These are phyloP conservation scores for Hormaphis cornu DNA, from an alignment of 1,140 invertebrate genomes.

Conservation along the genomic window DNA sequence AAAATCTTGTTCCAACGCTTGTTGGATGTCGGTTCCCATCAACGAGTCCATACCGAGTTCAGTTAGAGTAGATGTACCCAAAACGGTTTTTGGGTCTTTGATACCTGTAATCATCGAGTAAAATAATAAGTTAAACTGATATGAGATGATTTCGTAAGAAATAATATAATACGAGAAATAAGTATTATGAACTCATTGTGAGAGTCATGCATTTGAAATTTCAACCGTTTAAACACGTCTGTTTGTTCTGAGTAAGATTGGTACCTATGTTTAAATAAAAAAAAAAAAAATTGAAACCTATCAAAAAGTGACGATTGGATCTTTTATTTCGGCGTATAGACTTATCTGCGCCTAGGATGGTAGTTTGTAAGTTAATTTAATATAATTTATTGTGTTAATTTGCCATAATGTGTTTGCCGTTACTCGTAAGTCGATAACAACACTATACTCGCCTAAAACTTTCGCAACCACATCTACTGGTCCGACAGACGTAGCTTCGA, in stretches of 20 bases:
- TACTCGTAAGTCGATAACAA: no score
- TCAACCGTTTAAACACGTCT: no score
- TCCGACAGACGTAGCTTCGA: slow-evolving; percentile 40
- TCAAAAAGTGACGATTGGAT: background rate
- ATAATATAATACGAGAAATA: no score
- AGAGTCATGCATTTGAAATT: no score
- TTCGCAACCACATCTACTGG: slow-evolving; percentile 67
- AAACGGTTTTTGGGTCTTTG: slow-evolving; percentile 69
- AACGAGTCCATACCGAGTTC: slow-evolving; percentile 96
- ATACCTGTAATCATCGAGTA: slow-evolving; percentile 47
- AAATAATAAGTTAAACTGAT: background rate
- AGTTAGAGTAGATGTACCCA: slow-evolving; percentile 62
- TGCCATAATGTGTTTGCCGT: no score
- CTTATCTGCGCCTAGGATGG: no score
- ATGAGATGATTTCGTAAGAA: no score
- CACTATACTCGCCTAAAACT: slow-evolving; percentile 55
- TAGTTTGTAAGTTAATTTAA: no score
- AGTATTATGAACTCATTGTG: no score
- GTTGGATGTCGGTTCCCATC: slow-evolving; percentile 96
- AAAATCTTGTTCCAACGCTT: slow-evolving; percentile 84
- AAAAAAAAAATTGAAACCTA: background rate
- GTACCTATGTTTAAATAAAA: background rate
- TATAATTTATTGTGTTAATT: no score
- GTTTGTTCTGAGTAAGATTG: no score
- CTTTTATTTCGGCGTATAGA: no score